These are phyloP conservation scores for Allygus modestus DNA, from an alignment of 2,888 invertebrate species.

Conservation along the genomic window DNA sequence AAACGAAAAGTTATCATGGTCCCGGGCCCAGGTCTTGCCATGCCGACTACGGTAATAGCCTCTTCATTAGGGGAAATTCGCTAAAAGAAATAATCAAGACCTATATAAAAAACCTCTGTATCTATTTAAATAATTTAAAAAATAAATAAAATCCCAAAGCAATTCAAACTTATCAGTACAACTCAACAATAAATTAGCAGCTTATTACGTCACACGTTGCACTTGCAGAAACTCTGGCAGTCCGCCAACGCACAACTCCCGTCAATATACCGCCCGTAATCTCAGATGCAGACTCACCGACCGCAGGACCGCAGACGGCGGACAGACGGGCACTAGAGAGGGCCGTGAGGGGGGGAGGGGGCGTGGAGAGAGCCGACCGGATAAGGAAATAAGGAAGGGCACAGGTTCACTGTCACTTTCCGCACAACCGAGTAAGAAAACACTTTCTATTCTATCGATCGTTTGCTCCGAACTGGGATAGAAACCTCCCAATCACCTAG, in stretches of 20 bases:
- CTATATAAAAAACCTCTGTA: no score
- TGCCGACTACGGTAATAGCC: no score
- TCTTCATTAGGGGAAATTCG: no score
- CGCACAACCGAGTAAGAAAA: neutral
- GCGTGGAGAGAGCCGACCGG: neutral
- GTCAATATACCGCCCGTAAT: no score
- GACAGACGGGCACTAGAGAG: neutral
- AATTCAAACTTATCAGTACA: no score
- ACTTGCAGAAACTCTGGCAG: neutral
- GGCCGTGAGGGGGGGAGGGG: neutral
- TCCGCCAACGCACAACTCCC: neutral
- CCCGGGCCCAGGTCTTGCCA: no score
- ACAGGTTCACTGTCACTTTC: constrained; percentile 38
- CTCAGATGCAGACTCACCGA: neutral
- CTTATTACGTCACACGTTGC: neutral
- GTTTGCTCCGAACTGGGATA: neutral
- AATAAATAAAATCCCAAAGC: no score
- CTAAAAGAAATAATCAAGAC: no score
- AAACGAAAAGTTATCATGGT: no score
- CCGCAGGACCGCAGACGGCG: neutral
- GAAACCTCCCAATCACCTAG: neutral
- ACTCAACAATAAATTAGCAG: no score
- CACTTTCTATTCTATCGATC: neutral
- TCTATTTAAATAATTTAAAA: no score
- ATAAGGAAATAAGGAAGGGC: constrained; percentile 27